A percentile compares a stretch with the other conserved stretches of the same genome.
These are phyloP conservation scores for Peromyscus attwateri DNA, from an alignment of 2,797 vertebrate species.

Conservation along the genomic window DNA sequence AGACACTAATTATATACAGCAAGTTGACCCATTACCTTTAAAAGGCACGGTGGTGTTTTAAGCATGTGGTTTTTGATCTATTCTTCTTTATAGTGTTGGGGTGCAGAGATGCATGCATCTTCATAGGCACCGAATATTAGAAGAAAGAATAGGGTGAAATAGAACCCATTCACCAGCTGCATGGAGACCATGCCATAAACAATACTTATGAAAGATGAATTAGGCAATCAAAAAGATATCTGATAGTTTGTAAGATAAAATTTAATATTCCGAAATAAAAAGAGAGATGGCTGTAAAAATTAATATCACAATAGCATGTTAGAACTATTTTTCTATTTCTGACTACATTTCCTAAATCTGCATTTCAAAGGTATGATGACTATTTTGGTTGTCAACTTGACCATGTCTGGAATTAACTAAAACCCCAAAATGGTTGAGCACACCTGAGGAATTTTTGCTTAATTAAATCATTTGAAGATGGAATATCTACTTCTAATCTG, in stretches of 20 bases:
- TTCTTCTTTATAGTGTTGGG: slow-evolving; percentile 25
- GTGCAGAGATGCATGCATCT: background rate
- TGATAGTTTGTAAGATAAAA: slow-evolving; percentile 24
- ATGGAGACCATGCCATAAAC: background rate
- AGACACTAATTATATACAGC: background rate
- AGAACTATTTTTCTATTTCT: background rate
- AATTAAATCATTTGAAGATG: background rate
- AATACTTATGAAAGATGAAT: background rate
- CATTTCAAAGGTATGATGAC: background rate
- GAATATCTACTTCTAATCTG: background rate
- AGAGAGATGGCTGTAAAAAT: slow-evolving; percentile 53
- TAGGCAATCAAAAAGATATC: background rate
- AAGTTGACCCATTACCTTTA: slow-evolving; percentile 36
- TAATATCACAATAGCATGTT: background rate
- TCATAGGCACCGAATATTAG: background rate
- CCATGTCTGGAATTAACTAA: background rate
- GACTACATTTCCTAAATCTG: slow-evolving; percentile 24
- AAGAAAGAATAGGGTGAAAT: background rate
- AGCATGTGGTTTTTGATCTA: slow-evolving; percentile 29
- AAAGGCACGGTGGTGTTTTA: slow-evolving; percentile 25
- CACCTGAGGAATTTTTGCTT: background rate
- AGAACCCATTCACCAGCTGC: background rate
- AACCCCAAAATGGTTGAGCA: background rate
- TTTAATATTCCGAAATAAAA: background rate
- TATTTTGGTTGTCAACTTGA: background rate